phyloP scores from a whole-genome alignment of 2,888 invertebrate genomes.

The Apeira syringaria region DNA sequence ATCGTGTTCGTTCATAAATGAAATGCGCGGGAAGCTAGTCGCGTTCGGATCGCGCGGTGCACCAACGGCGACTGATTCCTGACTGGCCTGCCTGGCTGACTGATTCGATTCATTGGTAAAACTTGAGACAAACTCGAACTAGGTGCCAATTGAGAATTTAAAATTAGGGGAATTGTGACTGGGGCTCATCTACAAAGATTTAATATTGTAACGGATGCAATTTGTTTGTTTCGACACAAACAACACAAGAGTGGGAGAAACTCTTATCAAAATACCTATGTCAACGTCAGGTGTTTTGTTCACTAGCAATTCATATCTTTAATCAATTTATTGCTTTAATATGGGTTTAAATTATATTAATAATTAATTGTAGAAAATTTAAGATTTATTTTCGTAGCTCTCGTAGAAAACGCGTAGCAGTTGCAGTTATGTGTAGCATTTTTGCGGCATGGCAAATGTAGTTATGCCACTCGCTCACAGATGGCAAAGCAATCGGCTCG shows the following conservation, averaged over 20 bases:
- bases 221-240: conserved; percentile 38
- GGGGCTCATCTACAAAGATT: conserved; percentile 33
- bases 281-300: too few species aligned
- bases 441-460: conserved; percentile 6
- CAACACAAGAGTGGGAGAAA: too few species aligned
- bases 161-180: conserved; percentile 44
- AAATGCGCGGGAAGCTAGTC: conserved; percentile 41
- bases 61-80: conserved; percentile 50
- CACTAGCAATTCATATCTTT: too few species aligned
- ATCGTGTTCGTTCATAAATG: conserved; percentile 46
- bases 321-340: too few species aligned
- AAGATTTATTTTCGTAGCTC: not conserved
- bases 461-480: conserved; percentile 21
- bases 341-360: too few species aligned
- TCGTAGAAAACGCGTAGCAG: not conserved
- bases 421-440: conserved; percentile 17
- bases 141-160: conserved; percentile 19
- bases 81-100: not conserved
- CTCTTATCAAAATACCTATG: too few species aligned
- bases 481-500: conserved; percentile 9
- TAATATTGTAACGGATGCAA: conserved; percentile 43
- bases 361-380: too few species aligned
- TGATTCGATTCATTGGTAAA: conserved; percentile 9
- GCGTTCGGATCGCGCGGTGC: conserved; percentile 50
- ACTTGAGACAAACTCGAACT: conserved; percentile 5